Base-by-base conservation (phyloP, 2,797 vertebrate species). In the Siniperca obscura region DNA sequence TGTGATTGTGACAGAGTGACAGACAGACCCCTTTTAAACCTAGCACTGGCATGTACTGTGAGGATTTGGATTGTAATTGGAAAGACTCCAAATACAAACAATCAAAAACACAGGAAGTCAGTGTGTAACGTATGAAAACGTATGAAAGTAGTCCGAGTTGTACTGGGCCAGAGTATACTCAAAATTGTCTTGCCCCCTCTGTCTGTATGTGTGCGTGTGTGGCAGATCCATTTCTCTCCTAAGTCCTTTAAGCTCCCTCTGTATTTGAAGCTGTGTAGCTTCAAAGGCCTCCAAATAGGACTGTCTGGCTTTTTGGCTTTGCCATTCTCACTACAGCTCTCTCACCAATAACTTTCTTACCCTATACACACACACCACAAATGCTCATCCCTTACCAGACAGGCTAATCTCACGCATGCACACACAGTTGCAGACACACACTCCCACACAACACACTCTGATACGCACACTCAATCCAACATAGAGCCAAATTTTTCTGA, bases 401-500 rank as follows among this genome's bases (percentile, higher is more conserved):
- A 78, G 3, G 74, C 87, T 89, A 83, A 88, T 89, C 81, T 86
- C 53, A 67, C 21, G 1, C 52, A 16, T 52, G 19, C 44, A 46
- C 78, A 72, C 60, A 70, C 64, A 73, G 48, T 59, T 68, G 14
- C 67, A 80, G 44, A 22, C 70, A 61, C 82, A 73, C 48, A 70
- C 68, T 70, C 53, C n/a, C 38, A 46, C 72, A 70, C 61, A 86
- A 65, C 70, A 42, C 74, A 70, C 77, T 40, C 50, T 73, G 60
- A 59, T 78, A 74, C 83, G 83, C 85, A 76, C 78, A 66, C 69
- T 53, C 78, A 87, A 59, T 87, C 82, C 79, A 65, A 62, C 76
- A 79, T 34, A 46, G 55, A 84, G 74, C 79, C 83, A 86, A 77
- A 75, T 85, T 89, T 90, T 84, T 87, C 76, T 84, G 73, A 86